Percentiles rank a stretch among this genome's conserved stretches.
Conservation (phyloP, 2,888 invertebrate species). For the Lagria hirta region DNA sequence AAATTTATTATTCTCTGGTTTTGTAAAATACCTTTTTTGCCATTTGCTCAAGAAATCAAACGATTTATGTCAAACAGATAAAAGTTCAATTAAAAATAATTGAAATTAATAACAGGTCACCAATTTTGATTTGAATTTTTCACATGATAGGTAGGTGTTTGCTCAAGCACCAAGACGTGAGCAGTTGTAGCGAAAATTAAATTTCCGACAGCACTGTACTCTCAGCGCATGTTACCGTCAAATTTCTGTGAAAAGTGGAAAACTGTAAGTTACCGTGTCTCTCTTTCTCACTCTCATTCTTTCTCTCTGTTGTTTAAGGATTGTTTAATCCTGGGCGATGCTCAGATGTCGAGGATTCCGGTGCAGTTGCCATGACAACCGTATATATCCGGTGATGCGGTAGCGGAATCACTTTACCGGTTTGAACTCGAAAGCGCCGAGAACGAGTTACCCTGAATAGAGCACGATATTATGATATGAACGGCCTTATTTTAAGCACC, state of each 20-base stretch:
- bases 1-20: no score
- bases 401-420: constrained; percentile 47
- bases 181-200: constrained; percentile 22
- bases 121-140: no score
- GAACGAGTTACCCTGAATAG: constrained; percentile 34
- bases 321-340: constrained; percentile 46
- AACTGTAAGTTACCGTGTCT: constrained; percentile 23
- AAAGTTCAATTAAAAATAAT: no score
- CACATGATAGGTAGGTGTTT: constrained; percentile 9
- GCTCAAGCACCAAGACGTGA: constrained; percentile 14
- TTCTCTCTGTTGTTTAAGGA: constrained; percentile 37
- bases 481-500: no score
- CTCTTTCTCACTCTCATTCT: no score
- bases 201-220: constrained; percentile 23
- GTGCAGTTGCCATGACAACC: constrained; percentile 49
- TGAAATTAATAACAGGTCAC: no score
- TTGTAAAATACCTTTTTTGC: no score
- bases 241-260: constrained; percentile 32
- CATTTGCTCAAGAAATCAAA: no score
- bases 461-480: constrained; percentile 13
- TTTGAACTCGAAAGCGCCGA: constrained; percentile 37
- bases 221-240: constrained; percentile 26
- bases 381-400: constrained; percentile 45
- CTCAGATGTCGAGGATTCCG: constrained; percentile 47
- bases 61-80: no score